Conservation (phyloP, 2,888 invertebrate species). For the Rotaria sp. region DNA sequence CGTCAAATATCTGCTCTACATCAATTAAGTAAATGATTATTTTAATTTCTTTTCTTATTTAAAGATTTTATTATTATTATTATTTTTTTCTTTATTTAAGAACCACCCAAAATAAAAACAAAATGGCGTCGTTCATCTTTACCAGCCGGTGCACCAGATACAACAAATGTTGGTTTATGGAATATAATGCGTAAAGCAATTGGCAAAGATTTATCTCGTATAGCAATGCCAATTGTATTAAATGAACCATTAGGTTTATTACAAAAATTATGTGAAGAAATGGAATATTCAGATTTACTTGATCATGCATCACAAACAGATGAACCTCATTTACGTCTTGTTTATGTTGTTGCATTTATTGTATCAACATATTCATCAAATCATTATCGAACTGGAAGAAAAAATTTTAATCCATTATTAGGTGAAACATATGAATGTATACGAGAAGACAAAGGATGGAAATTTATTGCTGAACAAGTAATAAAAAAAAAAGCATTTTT, state of each 20-base stretch:
- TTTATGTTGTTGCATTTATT: conserved; percentile 70
- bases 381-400: conserved; percentile 69
- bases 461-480: conserved; percentile 71
- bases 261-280: conserved; percentile 73
- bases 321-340: conserved; percentile 68
- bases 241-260: conserved; percentile 76
- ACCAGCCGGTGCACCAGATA: conserved; percentile 65
- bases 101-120: conserved; percentile 44
- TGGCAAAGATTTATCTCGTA: conserved; percentile 75
- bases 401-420: conserved; percentile 75
- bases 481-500: conserved; percentile 45
- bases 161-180: conserved; percentile 65
- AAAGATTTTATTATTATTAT: not conserved
- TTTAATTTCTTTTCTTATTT: not conserved
- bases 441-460: conserved; percentile 70
- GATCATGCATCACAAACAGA: conserved; percentile 67
- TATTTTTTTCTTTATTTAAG: not conserved
- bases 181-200: conserved; percentile 70
- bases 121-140: conserved; percentile 65
- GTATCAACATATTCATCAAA: conserved; percentile 71
- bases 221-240: conserved; percentile 76
- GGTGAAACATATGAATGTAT: conserved; percentile 76
- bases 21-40: not conserved
- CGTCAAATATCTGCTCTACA: not conserved
- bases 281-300: conserved; percentile 73